phyloP scores from a whole-genome alignment of 2,888 invertebrate species.

The Dicycla oo region DNA sequence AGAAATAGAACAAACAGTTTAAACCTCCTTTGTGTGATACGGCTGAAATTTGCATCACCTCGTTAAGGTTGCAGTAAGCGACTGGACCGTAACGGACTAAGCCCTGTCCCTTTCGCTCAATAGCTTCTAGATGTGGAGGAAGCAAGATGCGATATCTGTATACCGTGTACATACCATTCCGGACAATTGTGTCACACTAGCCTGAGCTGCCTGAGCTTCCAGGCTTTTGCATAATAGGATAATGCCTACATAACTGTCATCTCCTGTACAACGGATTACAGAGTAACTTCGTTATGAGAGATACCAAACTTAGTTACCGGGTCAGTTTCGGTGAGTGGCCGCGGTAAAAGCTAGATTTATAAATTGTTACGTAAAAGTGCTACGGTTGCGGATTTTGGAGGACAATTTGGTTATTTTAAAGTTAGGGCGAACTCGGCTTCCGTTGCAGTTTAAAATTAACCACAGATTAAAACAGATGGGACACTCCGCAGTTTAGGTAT shows the following conservation, averaged over 20 bases:
- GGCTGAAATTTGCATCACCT: conserved; percentile 70
- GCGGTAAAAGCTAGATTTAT: conserved; percentile 26
- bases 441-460: conserved; percentile 4
- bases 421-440: neutral
- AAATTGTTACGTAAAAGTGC: conserved; percentile 32
- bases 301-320: conserved; percentile 39
- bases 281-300: conserved; percentile 52
- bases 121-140: conserved; percentile 13
- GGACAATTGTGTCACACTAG: conserved; percentile 67
- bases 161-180: conserved; percentile 41
- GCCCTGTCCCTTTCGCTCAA: conserved; percentile 35
- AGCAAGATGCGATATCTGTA: conserved; percentile 29
- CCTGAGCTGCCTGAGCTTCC: conserved; percentile 58
- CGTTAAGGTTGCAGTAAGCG: conserved; percentile 52
- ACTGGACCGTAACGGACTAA: conserved; percentile 47
- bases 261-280: conserved; percentile 62
- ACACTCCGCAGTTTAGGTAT: too few relatives aligned
- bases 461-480: too few relatives aligned
- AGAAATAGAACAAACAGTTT: conserved; percentile 66
- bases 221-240: conserved; percentile 73
- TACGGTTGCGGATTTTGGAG: conserved; percentile 2
- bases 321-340: conserved; percentile 18
- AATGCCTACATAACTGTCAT: conserved; percentile 68
- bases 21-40: conserved; percentile 66
- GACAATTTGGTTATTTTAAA: conserved; percentile 14